These are phyloP conservation scores for Helobdella robusta DNA, from an alignment of 2,888 invertebrate species.

Conservation along the genomic window DNA sequence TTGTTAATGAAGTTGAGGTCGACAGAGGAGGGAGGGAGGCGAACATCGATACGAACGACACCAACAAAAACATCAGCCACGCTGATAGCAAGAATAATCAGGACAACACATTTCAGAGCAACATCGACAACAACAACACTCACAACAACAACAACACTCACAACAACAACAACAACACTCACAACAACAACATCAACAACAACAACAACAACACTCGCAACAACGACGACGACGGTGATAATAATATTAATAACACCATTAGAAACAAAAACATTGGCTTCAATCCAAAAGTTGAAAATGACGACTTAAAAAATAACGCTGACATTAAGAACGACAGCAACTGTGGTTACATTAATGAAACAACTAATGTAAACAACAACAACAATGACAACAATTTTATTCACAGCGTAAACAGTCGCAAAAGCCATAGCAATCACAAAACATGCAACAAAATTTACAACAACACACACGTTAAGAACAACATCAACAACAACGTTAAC, in stretches of 20 bases:
- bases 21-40: not conserved
- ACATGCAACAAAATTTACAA: too few species aligned
- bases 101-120: not conserved
- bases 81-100: not conserved
- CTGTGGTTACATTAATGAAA: too few species aligned
- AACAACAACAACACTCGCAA: not conserved
- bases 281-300: too few species aligned
- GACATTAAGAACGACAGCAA: too few species aligned
- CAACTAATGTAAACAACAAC: too few species aligned
- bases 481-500: too few species aligned
- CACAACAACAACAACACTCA: not conserved
- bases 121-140: not conserved
- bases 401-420: too few species aligned
- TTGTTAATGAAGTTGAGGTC: not conserved
- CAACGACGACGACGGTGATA: not conserved
- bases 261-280: not conserved
- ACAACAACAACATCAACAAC: not conserved
- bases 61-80: too few species aligned
- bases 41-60: not conserved
- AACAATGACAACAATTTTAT: too few species aligned
- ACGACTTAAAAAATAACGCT: too few species aligned
- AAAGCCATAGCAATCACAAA: too few species aligned
- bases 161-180: not conserved
- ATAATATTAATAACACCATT: not conserved
- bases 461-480: too few species aligned